A percentile compares a stretch with the other conserved stretches of the same genome.
Evolutionary conservation across 2,113 vertebrate species (phyloP).

Genomic region (Semnornis frantzii): DNA sequence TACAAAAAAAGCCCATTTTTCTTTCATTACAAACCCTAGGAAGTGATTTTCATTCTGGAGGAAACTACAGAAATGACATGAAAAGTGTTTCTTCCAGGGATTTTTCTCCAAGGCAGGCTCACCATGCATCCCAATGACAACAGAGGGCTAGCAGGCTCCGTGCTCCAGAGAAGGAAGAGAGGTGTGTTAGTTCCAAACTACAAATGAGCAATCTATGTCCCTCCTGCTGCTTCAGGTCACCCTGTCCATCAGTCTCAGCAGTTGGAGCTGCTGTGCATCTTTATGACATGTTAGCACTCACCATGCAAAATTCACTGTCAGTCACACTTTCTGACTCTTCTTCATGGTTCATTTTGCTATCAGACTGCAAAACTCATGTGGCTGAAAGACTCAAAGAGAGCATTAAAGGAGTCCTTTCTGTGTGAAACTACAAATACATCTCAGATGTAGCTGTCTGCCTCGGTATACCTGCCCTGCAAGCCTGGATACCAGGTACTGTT

Average conservation of each 20-base stretch:
- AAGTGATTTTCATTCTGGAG: conserved; percentile 1
- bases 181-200: background rate
- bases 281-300: accelerated
- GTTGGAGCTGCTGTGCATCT: background rate
- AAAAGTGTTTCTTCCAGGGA: background rate
- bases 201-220: background rate
- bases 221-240: background rate
- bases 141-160: background rate
- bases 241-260: background rate
- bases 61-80: background rate
- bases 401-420: background rate
- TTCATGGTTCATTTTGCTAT: background rate
- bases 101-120: conserved; percentile 1
- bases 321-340: background rate
- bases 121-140: background rate
- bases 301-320: background rate
- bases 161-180: background rate
- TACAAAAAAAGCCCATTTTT: background rate
- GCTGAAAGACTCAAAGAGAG: background rate
- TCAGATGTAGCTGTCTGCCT: background rate
- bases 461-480: background rate
- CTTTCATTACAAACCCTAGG: background rate
- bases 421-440: background rate
- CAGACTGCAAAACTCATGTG: background rate
- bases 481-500: background rate